These are phyloP conservation scores for Mesoclemmys tuberculata DNA, from an alignment of 2,113 vertebrate genomes.

Conservation along the genomic window DNA sequence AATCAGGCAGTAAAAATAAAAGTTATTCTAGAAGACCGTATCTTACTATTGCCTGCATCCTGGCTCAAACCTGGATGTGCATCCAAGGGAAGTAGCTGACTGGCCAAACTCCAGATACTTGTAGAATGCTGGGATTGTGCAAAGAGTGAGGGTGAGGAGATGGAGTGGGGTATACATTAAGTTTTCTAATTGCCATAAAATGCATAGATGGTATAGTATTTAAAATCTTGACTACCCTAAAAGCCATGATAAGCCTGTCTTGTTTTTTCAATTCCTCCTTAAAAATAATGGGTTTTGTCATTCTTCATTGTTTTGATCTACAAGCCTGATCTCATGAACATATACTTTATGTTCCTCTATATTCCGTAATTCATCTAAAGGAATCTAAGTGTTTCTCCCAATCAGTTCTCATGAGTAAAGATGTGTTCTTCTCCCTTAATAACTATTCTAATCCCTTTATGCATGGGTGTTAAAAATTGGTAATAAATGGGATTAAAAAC, in stretches of 20 bases:
- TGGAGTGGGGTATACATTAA: not conserved
- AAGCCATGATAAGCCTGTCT: not conserved
- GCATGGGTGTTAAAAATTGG: not conserved
- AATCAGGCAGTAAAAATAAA: not conserved
- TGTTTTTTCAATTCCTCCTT: not conserved
- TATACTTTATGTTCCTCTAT: not conserved
- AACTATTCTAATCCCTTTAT: not conserved
- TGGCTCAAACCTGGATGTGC: rapidly evolving
- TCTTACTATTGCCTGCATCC: not conserved
- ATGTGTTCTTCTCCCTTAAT: not conserved
- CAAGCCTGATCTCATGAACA: not conserved
- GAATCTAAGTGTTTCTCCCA: not conserved
- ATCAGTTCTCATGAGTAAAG: not conserved
- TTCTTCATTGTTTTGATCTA: not conserved
- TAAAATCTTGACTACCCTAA: not conserved
- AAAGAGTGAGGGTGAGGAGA: not conserved
- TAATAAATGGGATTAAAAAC: not conserved
- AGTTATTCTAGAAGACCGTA: not conserved
- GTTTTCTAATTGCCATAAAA: not conserved
- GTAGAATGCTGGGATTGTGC: not conserved
- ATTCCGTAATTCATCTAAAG: not conserved
- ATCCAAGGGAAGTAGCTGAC: not conserved
- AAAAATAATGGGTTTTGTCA: not conserved
- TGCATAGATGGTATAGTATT: not conserved
- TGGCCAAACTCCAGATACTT: not conserved